These are phyloP conservation scores for Lacanobia oleracea DNA, from an alignment of 2,888 invertebrate genomes.

Conservation along the genomic window DNA sequence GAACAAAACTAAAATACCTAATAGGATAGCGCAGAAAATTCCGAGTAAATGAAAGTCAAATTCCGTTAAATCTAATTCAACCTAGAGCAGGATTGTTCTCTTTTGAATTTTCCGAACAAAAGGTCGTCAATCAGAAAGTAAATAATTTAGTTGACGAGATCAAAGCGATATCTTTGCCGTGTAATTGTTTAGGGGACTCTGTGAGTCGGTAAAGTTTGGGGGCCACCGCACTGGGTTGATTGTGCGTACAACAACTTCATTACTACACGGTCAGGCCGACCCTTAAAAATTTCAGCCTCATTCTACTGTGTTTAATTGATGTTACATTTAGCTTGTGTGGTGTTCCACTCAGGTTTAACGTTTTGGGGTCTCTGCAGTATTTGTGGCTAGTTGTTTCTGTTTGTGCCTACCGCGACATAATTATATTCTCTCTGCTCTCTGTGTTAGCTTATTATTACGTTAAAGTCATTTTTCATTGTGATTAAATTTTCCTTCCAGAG, in stretches of 20 bases:
- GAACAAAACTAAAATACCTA: slow-evolving; percentile 19
- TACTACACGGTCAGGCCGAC: slow-evolving; percentile 52
- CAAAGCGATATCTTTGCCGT: slow-evolving; percentile 71
- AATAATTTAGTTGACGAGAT: slow-evolving; percentile 72
- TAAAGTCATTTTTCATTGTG: slow-evolving; percentile 35
- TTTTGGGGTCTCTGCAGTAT: slow-evolving; percentile 2
- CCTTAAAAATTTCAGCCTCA: slow-evolving; percentile 57
- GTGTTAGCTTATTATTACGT: slow-evolving; percentile 18
- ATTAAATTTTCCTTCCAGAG: slow-evolving; percentile 34
- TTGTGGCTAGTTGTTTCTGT: slow-evolving; percentile 10
- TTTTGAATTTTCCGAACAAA: slow-evolving; percentile 62
- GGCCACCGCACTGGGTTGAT: slow-evolving; percentile 51
- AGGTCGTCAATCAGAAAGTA: slow-evolving; percentile 72
- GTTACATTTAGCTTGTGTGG: slow-evolving; percentile 32
- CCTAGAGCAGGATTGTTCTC: slow-evolving; percentile 40
- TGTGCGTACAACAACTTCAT: slow-evolving; percentile 64
- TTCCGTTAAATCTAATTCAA: slow-evolving; percentile 37
- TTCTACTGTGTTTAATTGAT: slow-evolving; percentile 55
- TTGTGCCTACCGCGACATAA: neutral
- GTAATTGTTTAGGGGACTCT: slow-evolving; percentile 64
- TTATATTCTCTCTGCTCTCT: neutral
- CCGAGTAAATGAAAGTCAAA: slow-evolving; percentile 42
- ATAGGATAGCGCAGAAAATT: slow-evolving; percentile 36
- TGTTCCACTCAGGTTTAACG: slow-evolving; percentile 21
- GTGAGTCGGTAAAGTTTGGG: slow-evolving; percentile 51